These are phyloP conservation scores for Motacilla tschutschensis DNA, from an alignment of 2,113 vertebrate genomes.

Conservation along the genomic window DNA sequence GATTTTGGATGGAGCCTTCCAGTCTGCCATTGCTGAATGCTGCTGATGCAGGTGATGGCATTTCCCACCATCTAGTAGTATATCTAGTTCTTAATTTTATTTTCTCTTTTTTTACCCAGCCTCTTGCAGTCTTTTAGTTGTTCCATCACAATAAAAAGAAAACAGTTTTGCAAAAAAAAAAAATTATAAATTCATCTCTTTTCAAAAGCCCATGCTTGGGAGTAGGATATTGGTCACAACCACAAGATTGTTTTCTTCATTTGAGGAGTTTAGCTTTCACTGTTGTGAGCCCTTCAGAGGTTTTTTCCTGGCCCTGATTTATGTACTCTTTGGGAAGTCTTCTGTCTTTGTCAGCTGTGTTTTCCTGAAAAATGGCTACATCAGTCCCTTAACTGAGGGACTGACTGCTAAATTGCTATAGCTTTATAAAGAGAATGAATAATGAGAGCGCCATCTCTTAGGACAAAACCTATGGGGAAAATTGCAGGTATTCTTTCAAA, in stretches of 20 bases:
- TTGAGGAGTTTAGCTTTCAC: background rate
- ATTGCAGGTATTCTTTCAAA: background rate
- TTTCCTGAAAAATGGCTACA: constrained; percentile 5
- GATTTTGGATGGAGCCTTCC: background rate
- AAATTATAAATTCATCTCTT: background rate
- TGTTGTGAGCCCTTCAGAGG: background rate
- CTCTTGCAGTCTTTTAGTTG: background rate
- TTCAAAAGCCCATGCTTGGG: background rate
- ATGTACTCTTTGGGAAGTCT: background rate
- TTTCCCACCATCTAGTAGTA: background rate
- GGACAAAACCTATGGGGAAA: background rate
- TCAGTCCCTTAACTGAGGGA: background rate
- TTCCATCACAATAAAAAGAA: background rate
- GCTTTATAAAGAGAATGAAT: background rate
- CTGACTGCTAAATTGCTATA: background rate
- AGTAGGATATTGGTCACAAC: background rate
- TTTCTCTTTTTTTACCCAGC: background rate
- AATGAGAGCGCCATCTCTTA: background rate
- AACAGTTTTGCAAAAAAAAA: background rate
- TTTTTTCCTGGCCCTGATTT: background rate
- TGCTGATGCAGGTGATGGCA: background rate
- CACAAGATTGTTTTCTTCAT: background rate
- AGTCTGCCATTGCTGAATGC: background rate
- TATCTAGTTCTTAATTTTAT: background rate
- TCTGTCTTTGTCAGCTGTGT: background rate